Base-by-base conservation (phyloP, 2,113 vertebrate species). In the Thymallus thymallus region DNA sequence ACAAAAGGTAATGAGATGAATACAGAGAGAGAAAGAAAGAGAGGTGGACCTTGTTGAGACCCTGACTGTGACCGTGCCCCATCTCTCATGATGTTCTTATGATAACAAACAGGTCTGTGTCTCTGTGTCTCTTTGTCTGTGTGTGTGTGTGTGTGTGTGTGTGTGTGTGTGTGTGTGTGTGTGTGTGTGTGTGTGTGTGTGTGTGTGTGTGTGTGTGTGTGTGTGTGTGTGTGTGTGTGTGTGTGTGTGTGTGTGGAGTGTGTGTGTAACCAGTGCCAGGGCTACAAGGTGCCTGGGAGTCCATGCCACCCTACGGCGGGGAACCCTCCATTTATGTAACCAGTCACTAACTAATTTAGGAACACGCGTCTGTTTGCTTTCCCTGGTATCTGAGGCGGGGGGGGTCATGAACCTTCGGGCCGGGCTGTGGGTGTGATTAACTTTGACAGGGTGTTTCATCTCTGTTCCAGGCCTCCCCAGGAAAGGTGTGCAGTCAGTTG, bases 371-470 rank as follows among this genome's bases (percentile, higher is more conserved):
- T 71, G 64, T 72, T 77, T 77, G 69, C 64, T 58, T 79, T 58
- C 62, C 69, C 30, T 82, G 60, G 61, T 32, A n/a, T 20, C 26
- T 24, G 20, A 22, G 55, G 71, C 60, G 7, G 55, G 67, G 80
- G 76, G 60, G 71, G 74, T 81, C 0, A 71, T 71, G 20, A 68
- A 77, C 84, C 79, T 69, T 55, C 20, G 5, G 81, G 73, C 76
- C 65, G 61, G 48, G 35, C 45, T 78, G 73, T 84, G 84, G 66
- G 81, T 82, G 81, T 83, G 58, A 80, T 81, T 77, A 82, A 77
- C 55, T 75, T 51, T 87, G 76, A 75, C 71, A 60, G 71, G 84
- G 65, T 74, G 60, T 82, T 83, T 74, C 6, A 71, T 67, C 76
- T 58, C 24, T 67, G 32, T 18, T 71, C 48, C 48, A 13, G 14